phyloP scores from a whole-genome alignment of 2,797 vertebrate genomes.

The Sebastes elongatus region DNA sequence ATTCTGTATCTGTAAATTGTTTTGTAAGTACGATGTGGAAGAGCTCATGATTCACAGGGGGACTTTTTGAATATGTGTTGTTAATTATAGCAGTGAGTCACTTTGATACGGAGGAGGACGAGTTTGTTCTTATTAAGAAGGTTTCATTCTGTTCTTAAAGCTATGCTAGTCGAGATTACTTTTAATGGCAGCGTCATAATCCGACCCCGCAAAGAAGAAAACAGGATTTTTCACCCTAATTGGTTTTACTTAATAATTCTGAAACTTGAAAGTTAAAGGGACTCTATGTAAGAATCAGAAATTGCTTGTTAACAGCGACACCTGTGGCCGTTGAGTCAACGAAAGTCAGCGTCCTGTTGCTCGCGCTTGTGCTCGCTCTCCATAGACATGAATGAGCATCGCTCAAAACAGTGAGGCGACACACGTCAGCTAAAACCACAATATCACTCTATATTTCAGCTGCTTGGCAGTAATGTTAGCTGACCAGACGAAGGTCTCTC shows the following conservation, averaged over 20 bases:
- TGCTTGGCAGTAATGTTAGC: no score
- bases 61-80: constrained; percentile 31
- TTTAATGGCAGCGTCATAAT: background rate
- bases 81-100: constrained; percentile 57
- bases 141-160: constrained; percentile 7
- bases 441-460: no score
- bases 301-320: no score
- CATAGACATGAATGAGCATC: no score
- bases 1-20: background rate
- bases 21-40: constrained; percentile 15
- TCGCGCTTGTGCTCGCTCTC: no score
- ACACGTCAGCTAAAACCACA: no score
- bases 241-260: background rate
- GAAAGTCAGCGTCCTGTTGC: no score
- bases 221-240: background rate
- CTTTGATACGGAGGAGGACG: background rate
- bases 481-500: no score
- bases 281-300: no score
- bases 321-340: no score
- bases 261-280: background rate
- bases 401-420: no score
- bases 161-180: background rate
- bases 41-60: constrained; percentile 30
- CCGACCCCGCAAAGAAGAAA: background rate
- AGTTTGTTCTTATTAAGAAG: background rate